Percentiles rank a stretch among this genome's conserved stretches.
phyloP scores from a whole-genome alignment of 2,797 vertebrate species.

The Notolabrus celidotus region DNA sequence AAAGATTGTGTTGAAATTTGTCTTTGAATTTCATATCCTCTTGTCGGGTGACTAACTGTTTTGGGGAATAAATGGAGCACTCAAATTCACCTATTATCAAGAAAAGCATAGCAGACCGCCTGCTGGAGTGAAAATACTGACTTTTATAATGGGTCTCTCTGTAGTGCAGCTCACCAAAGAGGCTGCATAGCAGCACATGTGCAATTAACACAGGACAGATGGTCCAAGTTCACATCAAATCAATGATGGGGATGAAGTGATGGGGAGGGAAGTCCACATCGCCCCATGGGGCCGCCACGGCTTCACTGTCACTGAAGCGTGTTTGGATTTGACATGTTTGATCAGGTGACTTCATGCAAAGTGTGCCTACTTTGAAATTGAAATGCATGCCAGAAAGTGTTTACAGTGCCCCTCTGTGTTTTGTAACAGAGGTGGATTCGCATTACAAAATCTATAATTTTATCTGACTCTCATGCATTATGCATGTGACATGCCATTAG shows the following conservation, averaged over 20 bases:
- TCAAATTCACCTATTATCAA: conserved; percentile 30
- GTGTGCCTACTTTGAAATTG: conserved; percentile 65
- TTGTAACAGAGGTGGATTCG: conserved; percentile 60
- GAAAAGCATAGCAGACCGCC: conserved; percentile 17
- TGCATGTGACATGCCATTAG: conserved; percentile 72
- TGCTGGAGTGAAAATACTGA: conserved; percentile 23
- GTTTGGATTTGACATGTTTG: conserved; percentile 70
- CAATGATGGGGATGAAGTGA: conserved; percentile 61
- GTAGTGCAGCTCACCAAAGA: conserved; percentile 52
- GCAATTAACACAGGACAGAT: conserved; percentile 79
- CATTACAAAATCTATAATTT: conserved; percentile 64
- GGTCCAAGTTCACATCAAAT: conserved; percentile 76
- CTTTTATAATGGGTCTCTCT: conserved; percentile 40
- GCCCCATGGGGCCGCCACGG: conserved; percentile 47
- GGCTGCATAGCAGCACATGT: conserved; percentile 58
- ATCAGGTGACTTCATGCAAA: conserved; percentile 69
- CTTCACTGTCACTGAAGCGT: conserved; percentile 54
- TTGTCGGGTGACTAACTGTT: conserved; percentile 42
- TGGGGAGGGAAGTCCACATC: conserved; percentile 57
- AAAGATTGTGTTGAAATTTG: conserved; percentile 27
- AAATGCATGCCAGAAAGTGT: conserved; percentile 64
- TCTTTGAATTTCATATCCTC: conserved; percentile 11
- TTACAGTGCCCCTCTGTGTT: conserved; percentile 54
- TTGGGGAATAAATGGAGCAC: conserved; percentile 39
- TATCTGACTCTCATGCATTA: conserved; percentile 72